phyloP scores from a whole-genome alignment of 1,140 invertebrate species.

The Aplysia californica region DNA sequence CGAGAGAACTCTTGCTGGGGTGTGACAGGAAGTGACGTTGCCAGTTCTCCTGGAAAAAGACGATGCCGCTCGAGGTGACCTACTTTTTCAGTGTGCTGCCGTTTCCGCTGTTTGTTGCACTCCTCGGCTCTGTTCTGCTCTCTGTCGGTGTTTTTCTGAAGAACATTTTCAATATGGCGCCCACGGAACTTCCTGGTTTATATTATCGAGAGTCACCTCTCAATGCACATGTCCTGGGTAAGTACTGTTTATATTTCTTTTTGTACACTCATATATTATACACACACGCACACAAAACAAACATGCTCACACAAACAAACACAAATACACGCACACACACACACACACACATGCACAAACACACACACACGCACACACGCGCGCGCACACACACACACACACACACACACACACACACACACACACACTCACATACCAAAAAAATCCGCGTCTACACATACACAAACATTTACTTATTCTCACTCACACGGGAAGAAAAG shows the following conservation, averaged over 20 bases:
- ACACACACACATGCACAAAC: no score
- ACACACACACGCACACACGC: no score
- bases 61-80: background rate
- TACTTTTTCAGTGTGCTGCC: background rate
- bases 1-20: no score
- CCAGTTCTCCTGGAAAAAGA: no score
- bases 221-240: background rate
- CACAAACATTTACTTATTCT: no score
- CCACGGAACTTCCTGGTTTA: background rate
- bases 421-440: no score
- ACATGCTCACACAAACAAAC: background rate
- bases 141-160: background rate
- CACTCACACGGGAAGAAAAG: no score
- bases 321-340: background rate
- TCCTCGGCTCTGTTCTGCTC: background rate
- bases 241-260: background rate
- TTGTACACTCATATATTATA: background rate
- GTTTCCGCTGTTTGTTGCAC: background rate
- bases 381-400: no score
- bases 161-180: background rate
- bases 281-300: background rate
- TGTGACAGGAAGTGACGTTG: no score
- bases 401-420: no score
- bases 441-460: no score
- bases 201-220: background rate